phyloP scores from a whole-genome alignment of 2,797 vertebrate species.

The Dendrocincla tyrannina region DNA sequence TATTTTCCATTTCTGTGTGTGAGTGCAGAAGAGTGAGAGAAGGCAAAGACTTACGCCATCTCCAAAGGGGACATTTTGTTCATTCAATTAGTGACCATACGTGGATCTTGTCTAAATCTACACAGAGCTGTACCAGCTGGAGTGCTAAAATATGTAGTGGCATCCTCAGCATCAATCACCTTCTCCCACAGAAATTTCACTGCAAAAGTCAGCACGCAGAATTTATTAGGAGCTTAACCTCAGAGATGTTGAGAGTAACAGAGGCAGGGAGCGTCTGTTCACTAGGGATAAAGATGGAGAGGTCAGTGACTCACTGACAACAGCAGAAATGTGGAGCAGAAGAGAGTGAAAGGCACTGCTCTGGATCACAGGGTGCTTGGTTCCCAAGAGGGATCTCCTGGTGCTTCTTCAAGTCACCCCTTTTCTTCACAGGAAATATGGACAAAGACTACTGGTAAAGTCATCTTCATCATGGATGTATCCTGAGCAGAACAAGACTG shows the following conservation, averaged over 20 bases:
- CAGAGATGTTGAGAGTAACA: neutral
- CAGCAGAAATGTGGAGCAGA: neutral
- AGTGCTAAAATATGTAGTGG: neutral
- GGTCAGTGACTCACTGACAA: neutral
- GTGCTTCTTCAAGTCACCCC: neutral
- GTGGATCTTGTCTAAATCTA: neutral
- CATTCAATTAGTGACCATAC: neutral
- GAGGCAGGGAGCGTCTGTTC: neutral
- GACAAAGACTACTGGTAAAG: neutral
- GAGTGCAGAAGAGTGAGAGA: neutral
- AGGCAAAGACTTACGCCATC: neutral
- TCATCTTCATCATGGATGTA: accelerated
- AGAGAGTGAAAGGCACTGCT: neutral
- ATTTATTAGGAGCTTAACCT: neutral
- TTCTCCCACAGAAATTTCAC: neutral
- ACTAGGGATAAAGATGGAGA: neutral
- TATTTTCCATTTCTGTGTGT: neutral
- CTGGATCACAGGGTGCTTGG: neutral
- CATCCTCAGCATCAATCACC: accelerated
- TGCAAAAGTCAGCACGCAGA: neutral
- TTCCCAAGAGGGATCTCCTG: neutral
- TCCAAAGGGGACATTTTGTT: neutral
- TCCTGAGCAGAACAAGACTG: neutral
- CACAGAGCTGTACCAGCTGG: neutral
- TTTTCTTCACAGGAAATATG: neutral